phyloP scores from a whole-genome alignment of 2,888 invertebrate genomes.

The Rhamphomyia laevipes region DNA sequence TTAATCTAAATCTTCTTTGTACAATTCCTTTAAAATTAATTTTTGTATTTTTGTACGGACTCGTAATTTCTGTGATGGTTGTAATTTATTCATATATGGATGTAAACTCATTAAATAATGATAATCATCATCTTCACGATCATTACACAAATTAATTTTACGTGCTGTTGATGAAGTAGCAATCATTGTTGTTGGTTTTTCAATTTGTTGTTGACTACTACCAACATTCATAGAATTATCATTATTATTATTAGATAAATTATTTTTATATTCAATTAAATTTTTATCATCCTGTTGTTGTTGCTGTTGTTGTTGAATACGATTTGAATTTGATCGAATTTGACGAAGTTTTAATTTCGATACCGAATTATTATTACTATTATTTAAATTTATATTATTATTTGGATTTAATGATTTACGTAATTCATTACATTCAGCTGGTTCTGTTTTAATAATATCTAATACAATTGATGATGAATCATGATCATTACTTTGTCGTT shows the following conservation, averaged over 20 bases:
- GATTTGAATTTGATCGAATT: too few species aligned
- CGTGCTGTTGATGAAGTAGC: slow-evolving; percentile 13
- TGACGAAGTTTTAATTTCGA: too few species aligned
- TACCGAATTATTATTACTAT: too few species aligned
- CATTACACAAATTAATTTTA: slow-evolving; percentile 9
- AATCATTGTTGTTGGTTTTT: slow-evolving; percentile 4
- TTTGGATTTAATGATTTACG: too few species aligned
- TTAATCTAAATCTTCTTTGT: slow-evolving; percentile 36
- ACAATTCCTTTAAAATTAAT: slow-evolving; percentile 36
- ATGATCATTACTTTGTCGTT: neutral
- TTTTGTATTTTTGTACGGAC: slow-evolving; percentile 38
- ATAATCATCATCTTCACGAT: slow-evolving; percentile 36
- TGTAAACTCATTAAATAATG: slow-evolving; percentile 36
- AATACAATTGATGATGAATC: slow-evolving; percentile 2
- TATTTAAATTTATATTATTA: neutral
- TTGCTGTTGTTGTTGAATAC: too few species aligned
- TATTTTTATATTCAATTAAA: too few species aligned
- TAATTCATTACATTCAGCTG: too few species aligned
- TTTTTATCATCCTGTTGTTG: too few species aligned
- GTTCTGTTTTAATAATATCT: neutral
- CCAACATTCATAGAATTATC: too few species aligned
- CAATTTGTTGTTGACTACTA: neutral
- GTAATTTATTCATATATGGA: slow-evolving; percentile 36
- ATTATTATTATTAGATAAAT: too few species aligned
- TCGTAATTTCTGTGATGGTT: slow-evolving; percentile 34